A percentile compares a stretch with the other conserved stretches of the same genome.
phyloP scores from a whole-genome alignment of 2,797 vertebrate genomes.

The Gobionotothen gibberifrons region DNA sequence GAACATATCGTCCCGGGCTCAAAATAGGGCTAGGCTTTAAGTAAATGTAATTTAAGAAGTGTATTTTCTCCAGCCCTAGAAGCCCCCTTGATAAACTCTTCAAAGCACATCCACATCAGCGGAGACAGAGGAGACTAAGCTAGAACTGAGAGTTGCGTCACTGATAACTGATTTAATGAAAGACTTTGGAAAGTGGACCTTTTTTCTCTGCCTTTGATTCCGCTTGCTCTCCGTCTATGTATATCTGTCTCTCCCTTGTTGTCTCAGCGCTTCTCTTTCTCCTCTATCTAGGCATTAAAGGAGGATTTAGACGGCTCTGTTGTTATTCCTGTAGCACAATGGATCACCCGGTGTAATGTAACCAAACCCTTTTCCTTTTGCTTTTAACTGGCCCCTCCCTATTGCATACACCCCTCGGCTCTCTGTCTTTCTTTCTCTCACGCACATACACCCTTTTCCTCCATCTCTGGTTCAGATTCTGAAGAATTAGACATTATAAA shows the following conservation, averaged over 20 bases:
- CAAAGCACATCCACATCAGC: constrained; percentile 56
- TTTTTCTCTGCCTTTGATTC: constrained; percentile 50
- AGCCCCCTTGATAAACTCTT: constrained; percentile 63
- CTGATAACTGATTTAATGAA: constrained; percentile 58
- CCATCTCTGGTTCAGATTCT: constrained; percentile 60
- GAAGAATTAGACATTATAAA: constrained; percentile 69
- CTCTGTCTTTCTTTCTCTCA: constrained; percentile 29
- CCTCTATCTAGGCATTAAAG: constrained; percentile 79
- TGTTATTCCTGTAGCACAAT: constrained; percentile 81
- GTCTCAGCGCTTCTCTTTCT: constrained; percentile 56
- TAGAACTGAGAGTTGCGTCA: constrained; percentile 38
- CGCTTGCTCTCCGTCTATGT: constrained; percentile 73
- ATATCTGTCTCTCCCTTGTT: constrained; percentile 81
- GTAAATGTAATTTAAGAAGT: constrained; percentile 53
- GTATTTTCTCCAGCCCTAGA: constrained; percentile 53
- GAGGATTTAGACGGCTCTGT: constrained; percentile 69
- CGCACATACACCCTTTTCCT: constrained; percentile 35
- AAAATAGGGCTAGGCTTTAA: constrained; percentile 52
- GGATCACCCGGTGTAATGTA: constrained; percentile 68
- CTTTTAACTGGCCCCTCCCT: constrained; percentile 62
- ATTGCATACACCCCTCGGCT: constrained; percentile 32
- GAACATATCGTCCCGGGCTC: constrained; percentile 48
- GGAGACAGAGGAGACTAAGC: constrained; percentile 48
- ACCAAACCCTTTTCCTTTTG: constrained; percentile 82
- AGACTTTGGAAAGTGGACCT: constrained; percentile 44